Evolutionary conservation across 1,140 invertebrate genomes (phyloP), one percentile per base, ranked within the genome.

Genomic region (Sminthurinus signatus): DNA sequence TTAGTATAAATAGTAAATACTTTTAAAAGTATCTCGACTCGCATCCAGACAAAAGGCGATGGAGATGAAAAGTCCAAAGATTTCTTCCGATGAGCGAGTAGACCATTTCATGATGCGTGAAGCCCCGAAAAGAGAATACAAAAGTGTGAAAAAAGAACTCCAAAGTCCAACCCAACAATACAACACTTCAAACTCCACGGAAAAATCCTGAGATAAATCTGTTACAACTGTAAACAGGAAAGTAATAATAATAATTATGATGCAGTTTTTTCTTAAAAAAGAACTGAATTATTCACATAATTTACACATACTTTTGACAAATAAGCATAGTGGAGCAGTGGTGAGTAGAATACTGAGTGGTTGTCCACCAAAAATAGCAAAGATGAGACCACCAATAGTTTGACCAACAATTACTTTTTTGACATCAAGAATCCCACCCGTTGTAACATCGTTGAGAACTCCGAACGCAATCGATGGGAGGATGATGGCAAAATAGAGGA

Each of bases 11-110:
- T 10, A 10, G 10, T 5, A 5, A 5, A 10, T 50, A 81, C 81
- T 80, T 73, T 79, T 75, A 64, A 78, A 72, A 28, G 80, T 74
- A 68, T 83, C 81, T 73, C 77, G 78, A 46, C 80, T 78, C 60
- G 82, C 81, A 74, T 85, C 84, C 15, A 83, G 81, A 66, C 78
- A 78, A 72, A 85, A 84, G 39, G 84, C 83, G 67, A 85, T 83
- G 52, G 81, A 81, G 60, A 85, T 84, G 74, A 85, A 85, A 29
- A 85, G 72, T 28, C 83, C 82, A 73, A 85, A 85, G 62, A 85
- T 85, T 75, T 85, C 83, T 73, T 85, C 84, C 28, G 83, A 84
- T 19, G 83, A 85, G 62, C 82, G 78, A 39, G 84, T 84, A n/a
- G 81, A 84, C 75, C 80, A 83, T 71, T 80, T 80, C 83, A 85